Percentiles rank a stretch among this genome's conserved stretches.
Conservation (phyloP, 2,888 invertebrate genomes). For the Augochlorella aurata region DNA sequence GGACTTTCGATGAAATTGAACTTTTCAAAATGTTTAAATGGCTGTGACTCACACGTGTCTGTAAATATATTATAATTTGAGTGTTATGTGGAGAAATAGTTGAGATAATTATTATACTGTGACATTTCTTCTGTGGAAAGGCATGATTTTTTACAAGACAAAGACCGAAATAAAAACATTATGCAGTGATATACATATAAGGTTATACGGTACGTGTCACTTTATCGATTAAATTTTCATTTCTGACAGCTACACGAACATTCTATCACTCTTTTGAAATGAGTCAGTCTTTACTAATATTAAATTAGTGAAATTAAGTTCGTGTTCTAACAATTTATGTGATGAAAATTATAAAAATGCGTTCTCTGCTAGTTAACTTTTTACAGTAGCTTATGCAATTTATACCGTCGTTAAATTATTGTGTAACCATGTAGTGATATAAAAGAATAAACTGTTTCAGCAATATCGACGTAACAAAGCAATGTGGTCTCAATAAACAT, state of each 20-base stretch:
- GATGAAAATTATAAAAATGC: constrained; percentile 8
- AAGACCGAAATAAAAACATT: constrained; percentile 17
- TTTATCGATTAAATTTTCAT: constrained; percentile 41
- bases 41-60: constrained; percentile 20
- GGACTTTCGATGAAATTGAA: background rate
- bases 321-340: constrained; percentile 5
- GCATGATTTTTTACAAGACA: constrained; percentile 1
- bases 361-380: constrained; percentile 15
- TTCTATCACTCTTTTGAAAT: constrained; percentile 3
- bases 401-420: constrained; percentile 13
- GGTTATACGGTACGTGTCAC: constrained; percentile 55
- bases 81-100: background rate
- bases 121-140: background rate
- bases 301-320: constrained; percentile 15
- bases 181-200: constrained; percentile 13
- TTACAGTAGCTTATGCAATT: constrained; percentile 14
- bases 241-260: constrained; percentile 3
- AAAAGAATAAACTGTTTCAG: constrained; percentile 15
- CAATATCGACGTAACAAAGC: constrained; percentile 11
- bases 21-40: constrained; percentile 10
- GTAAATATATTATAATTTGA: constrained; percentile 3
- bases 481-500: constrained; percentile 48
- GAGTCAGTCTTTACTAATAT: background rate
- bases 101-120: background rate
- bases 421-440: constrained; percentile 2